A percentile compares a stretch with the other conserved stretches of the same genome.
Evolutionary conservation across 2,113 vertebrate species (phyloP).

Genomic region (Toxotes chatareus): DNA sequence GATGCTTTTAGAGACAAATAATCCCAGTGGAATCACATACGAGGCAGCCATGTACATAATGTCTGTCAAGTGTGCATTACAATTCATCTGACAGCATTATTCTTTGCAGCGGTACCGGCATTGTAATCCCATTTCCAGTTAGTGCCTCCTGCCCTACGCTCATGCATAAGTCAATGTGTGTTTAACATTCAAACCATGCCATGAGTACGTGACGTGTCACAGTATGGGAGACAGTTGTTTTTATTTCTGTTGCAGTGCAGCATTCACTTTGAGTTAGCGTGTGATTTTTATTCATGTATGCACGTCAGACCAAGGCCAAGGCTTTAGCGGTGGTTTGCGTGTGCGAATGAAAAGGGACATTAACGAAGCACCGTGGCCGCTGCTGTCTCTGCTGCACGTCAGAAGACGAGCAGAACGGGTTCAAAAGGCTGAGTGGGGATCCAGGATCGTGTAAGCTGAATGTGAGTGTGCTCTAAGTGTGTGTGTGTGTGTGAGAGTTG

Average conservation of each 20-base stretch:
- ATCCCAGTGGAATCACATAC: slow-evolving; percentile 55
- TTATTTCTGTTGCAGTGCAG: slow-evolving; percentile 64
- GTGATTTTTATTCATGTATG: slow-evolving; percentile 78
- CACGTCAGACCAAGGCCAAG: slow-evolving; percentile 61
- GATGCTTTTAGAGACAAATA: slow-evolving; percentile 60
- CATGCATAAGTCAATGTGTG: slow-evolving; percentile 75
- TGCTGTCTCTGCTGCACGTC: slow-evolving; percentile 44
- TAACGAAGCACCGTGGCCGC: slow-evolving; percentile 42
- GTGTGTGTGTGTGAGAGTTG: neutral
- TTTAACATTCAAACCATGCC: slow-evolving; percentile 80
- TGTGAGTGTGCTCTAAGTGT: neutral
- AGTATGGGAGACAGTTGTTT: slow-evolving; percentile 73
- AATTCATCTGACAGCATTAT: slow-evolving; percentile 71
- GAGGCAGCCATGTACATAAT: slow-evolving; percentile 55
- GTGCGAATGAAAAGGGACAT: slow-evolving; percentile 62
- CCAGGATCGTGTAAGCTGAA: slow-evolving; percentile 4
- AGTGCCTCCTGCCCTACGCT: slow-evolving; percentile 66
- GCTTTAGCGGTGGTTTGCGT: slow-evolving; percentile 58
- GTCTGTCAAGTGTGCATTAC: slow-evolving; percentile 65
- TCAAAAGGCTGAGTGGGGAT: slow-evolving; percentile 49
- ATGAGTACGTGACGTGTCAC: slow-evolving; percentile 53
- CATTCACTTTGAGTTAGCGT: slow-evolving; percentile 66
- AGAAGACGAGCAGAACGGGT: slow-evolving; percentile 42
- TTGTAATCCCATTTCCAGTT: slow-evolving; percentile 79
- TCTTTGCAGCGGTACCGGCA: slow-evolving; percentile 52